Conservation (phyloP, 2,113 vertebrate genomes). For the Neolamprologus brichardi region DNA sequence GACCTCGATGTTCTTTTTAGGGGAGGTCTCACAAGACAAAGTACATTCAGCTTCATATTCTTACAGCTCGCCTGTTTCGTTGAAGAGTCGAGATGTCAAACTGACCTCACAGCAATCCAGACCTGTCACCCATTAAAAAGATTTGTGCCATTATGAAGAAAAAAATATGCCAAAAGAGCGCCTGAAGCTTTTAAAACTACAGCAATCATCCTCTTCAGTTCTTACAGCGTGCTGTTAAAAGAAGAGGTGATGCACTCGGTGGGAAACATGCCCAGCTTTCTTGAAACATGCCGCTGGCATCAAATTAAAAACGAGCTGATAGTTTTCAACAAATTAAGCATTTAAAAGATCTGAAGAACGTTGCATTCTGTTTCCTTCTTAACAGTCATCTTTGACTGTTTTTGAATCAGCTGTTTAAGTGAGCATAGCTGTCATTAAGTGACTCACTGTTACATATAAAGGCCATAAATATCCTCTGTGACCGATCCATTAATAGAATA, state of each 20-base stretch:
- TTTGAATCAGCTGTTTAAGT: background rate
- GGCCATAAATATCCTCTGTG: background rate
- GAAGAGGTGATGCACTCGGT: background rate
- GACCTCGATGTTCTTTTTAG: background rate
- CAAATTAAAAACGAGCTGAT: background rate
- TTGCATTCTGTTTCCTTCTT: background rate
- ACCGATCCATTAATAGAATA: background rate
- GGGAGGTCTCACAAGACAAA: background rate
- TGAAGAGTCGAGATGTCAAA: background rate
- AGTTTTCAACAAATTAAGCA: background rate
- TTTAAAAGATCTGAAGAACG: background rate
- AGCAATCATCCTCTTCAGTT: background rate
- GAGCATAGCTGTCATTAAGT: background rate
- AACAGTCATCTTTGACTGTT: background rate
- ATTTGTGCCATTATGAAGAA: background rate
- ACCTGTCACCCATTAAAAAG: background rate
- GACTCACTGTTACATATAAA: background rate
- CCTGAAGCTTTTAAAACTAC: background rate
- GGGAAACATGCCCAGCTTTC: background rate
- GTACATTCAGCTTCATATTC: background rate
- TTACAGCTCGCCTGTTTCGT: background rate
- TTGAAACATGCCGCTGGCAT: background rate
- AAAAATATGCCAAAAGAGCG: background rate
- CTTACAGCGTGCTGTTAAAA: background rate
- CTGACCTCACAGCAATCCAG: background rate